A percentile compares a stretch with the other conserved stretches of the same genome.
Conservation (phyloP, 2,888 invertebrate genomes). For the Fabriciana adippe region DNA sequence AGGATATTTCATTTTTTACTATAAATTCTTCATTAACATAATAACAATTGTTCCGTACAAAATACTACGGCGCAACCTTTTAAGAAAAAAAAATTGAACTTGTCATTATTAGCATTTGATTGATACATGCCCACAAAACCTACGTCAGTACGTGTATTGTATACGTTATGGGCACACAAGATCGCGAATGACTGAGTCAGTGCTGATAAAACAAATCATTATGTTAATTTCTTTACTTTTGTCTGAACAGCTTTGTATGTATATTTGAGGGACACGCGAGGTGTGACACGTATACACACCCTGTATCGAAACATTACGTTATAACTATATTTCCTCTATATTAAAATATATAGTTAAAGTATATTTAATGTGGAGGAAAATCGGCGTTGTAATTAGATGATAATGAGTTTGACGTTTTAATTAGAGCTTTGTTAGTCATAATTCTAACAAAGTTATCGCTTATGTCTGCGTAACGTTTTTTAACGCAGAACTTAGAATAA, state of each 20-base stretch:
- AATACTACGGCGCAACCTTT: background rate
- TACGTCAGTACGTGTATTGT: slow-evolving; percentile 47
- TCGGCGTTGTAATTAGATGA: slow-evolving; percentile 12
- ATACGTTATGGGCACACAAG: slow-evolving; percentile 43
- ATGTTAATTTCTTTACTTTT: slow-evolving; percentile 57
- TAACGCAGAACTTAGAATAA: background rate
- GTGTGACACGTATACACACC: slow-evolving; percentile 59
- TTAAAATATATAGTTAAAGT: background rate
- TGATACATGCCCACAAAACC: slow-evolving; percentile 25
- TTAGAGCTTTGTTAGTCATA: slow-evolving; percentile 16
- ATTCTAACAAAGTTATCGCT: slow-evolving; percentile 11
- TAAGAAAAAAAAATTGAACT: slow-evolving; percentile 11
- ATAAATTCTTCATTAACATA: background rate
- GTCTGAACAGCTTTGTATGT: slow-evolving; percentile 56
- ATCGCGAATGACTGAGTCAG: slow-evolving; percentile 51
- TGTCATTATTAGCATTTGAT: slow-evolving; percentile 22
- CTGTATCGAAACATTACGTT: slow-evolving; percentile 1
- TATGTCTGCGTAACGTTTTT: slow-evolving; percentile 4
- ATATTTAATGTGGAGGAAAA: slow-evolving; percentile 21
- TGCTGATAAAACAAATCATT: slow-evolving; percentile 56
- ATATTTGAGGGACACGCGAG: slow-evolving; percentile 57
- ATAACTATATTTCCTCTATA: background rate
- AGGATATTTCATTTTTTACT: background rate
- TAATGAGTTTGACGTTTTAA: slow-evolving; percentile 23
- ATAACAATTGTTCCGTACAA: background rate